phyloP scores from a whole-genome alignment of 1,140 invertebrate species.

The Eulimnadia texana region DNA sequence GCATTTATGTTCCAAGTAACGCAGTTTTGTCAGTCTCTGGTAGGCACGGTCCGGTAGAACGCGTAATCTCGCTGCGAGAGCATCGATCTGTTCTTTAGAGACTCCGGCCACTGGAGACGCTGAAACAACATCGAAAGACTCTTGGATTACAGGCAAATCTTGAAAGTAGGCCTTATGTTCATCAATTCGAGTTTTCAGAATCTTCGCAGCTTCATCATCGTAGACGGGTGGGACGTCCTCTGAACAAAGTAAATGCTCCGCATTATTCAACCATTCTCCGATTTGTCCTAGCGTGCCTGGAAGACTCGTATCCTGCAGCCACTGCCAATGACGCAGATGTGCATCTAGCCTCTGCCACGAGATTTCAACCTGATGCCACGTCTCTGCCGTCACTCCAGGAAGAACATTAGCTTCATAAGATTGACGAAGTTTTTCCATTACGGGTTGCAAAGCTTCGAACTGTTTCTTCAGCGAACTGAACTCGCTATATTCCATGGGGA shows the following conservation, averaged over 20 bases:
- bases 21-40: slow-evolving; percentile 60
- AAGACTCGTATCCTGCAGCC: slow-evolving; percentile 63
- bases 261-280: slow-evolving; percentile 76
- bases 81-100: slow-evolving; percentile 58
- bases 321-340: slow-evolving; percentile 63
- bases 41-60: slow-evolving; percentile 49
- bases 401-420: slow-evolving; percentile 59
- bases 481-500: slow-evolving; percentile 44
- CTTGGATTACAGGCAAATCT: slow-evolving; percentile 55
- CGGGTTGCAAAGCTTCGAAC: slow-evolving; percentile 45
- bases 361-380: slow-evolving; percentile 57
- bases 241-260: slow-evolving; percentile 59
- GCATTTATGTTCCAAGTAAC: slow-evolving; percentile 82
- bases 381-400: slow-evolving; percentile 58
- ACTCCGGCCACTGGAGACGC: slow-evolving; percentile 44
- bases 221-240: slow-evolving; percentile 63
- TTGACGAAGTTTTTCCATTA: slow-evolving; percentile 54
- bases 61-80: slow-evolving; percentile 58
- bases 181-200: slow-evolving; percentile 72
- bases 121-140: slow-evolving; percentile 53
- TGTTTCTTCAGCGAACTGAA: slow-evolving; percentile 53
- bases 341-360: slow-evolving; percentile 61
- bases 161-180: slow-evolving; percentile 80
- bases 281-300: slow-evolving; percentile 68
- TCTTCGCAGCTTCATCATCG: slow-evolving; percentile 69